Evolutionary conservation across 2,888 invertebrate species (phyloP), one percentile per base, ranked within the genome.

Genomic region (Diaperis boleti): DNA sequence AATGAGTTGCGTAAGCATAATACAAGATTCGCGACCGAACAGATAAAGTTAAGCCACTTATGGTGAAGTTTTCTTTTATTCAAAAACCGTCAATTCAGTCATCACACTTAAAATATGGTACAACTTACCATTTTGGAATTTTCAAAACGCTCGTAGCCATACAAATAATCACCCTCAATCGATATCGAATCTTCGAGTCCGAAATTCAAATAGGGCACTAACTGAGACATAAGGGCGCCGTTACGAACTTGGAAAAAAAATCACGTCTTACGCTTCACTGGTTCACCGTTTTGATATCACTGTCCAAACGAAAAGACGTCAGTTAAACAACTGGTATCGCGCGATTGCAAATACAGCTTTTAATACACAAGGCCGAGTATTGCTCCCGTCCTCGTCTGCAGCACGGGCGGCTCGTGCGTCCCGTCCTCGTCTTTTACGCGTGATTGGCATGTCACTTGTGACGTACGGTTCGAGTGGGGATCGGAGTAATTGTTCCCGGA

Each of bases 151-250:
- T 73, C 72, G 72, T 73, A 73, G 62, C 66, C 72, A 61, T 77
- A 76, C 50, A 76, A 72, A 62, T 72, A 74, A 59, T 78, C 75
- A 69, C 70, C 71, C 42, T 74, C 75, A 29, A 69, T 72, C 52
- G 64, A 65, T 37, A 71, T 74, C 54, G 73, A 73, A 66, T 76
- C 77, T 55, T 79, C 79, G 62, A 78, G 69, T 65, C 79, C 80
- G 67, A 78, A 79, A 75, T 78, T 79, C 61, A 79, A 73, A 71
- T 83, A 86, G 64, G 87, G 87, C 82, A 87, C 87, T 85, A 85
- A 80, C 83, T 86, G 87, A 83, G 86, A 87, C 87, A 87, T 87
- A 82, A 84, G 85, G 83, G 76, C 77, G 72, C 72, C 69, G 57
- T 65, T 59, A 3, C 11, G 4, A 10, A 11, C 6, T 14, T 15